Base-by-base conservation (phyloP, 2,888 invertebrate species). In the Ennomos quercinarius region DNA sequence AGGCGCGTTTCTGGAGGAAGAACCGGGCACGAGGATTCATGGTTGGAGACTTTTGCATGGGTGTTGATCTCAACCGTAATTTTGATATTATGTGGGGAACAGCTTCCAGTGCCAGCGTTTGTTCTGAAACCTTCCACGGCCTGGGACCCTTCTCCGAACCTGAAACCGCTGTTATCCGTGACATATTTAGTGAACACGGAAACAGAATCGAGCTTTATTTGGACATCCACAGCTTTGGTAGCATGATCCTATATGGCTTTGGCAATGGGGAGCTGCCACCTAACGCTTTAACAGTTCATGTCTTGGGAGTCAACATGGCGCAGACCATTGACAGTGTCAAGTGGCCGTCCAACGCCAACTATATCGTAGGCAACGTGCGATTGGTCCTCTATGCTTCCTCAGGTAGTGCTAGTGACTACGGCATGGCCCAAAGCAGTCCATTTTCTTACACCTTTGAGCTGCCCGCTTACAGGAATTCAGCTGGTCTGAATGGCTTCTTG, bases 51-150 rank as follows among this genome's bases (percentile, higher is more conserved):
- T 0, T 71, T 0, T 97, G 96, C 72, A 68, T 80, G 10, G 97
- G 97, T 0, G 95, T 95, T 0, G 97, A 97, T 75, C 93, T 95
- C 0, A 97, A 97, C 81, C 89, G 97, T 9, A 97, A 97, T 84
- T 97, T 95, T 71, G 95, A 93, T 55, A 93, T 93, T 68, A 87
- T 94, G 61, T 97, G 96, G 96, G 94, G 93, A 1, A 87, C 93
- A 1, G 80, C 76, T 0, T 89, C 90, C 41, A 94, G 94, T 64
- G 67, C 47, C 63, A 79, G 74, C 50, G 93, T 89, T 1, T 96
- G 96, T 77, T 65, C 79, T 0, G 94, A 95, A 0, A 94, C 90
- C 6, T 96, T 91, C 86, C 94, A 94, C 39, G 97, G 97, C 0
- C 76, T 84, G 0, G 61, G 75, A 0, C 77, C 95, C 0, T 95